Percentiles rank a stretch among this genome's conserved stretches.
Evolutionary conservation across 1,140 invertebrate species (phyloP).

Genomic region (Babylonia areolata): DNA sequence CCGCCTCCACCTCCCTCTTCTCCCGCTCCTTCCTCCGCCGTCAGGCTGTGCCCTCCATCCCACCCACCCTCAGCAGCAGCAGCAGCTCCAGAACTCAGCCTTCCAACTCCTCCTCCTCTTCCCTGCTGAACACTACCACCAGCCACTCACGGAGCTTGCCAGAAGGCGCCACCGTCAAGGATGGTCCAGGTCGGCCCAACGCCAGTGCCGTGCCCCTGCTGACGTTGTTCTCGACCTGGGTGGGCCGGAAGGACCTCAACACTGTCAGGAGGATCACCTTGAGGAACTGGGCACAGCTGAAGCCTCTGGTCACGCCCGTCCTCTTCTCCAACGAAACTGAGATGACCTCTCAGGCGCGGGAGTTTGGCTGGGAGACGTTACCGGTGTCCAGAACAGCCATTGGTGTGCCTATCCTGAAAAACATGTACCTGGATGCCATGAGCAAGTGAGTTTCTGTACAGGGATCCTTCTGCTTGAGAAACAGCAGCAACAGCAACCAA

Average conservation of each 20-base stretch:
- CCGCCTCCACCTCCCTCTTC: background rate
- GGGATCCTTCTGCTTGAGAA: too few species aligned
- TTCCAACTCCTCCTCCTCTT: background rate
- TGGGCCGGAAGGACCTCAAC: conserved; percentile 29
- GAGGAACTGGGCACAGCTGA: conserved; percentile 56
- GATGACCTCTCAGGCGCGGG: conserved; percentile 29
- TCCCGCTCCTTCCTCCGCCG: background rate
- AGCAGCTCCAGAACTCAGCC: background rate
- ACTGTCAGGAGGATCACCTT: conserved; percentile 55
- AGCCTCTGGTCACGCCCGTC: conserved; percentile 47
- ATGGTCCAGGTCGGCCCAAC: background rate
- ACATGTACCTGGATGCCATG: conserved; percentile 54
- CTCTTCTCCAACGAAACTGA: conserved; percentile 51
- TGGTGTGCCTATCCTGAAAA: conserved; percentile 54
- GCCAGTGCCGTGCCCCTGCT: conserved; percentile 39
- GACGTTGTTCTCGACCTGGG: conserved; percentile 60
- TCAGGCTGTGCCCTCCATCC: background rate
- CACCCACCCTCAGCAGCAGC: background rate
- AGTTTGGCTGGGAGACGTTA: conserved; percentile 47
- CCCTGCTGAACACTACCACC: background rate
- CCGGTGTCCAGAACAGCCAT: conserved; percentile 47
- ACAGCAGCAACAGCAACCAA: too few species aligned
- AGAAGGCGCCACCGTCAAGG: background rate
- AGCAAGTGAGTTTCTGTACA: background rate
- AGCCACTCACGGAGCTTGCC: background rate